Conservation (phyloP, 2,888 invertebrate genomes). For the Ditula angustiorana region DNA sequence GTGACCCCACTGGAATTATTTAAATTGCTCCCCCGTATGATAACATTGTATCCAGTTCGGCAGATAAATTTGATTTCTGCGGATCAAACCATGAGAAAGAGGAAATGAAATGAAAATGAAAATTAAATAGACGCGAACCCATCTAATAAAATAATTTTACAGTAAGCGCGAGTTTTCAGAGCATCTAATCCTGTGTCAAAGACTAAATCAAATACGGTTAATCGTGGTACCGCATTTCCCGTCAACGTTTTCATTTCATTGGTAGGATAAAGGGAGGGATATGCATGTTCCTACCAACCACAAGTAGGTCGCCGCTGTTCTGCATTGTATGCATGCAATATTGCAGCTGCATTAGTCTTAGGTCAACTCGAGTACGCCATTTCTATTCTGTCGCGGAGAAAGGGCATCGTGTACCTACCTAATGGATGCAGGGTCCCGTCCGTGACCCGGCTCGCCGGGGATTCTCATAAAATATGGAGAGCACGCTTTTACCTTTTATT, state of each 20-base stretch:
- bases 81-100: too few species aligned
- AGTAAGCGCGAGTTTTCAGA: too few species aligned
- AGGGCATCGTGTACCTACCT: slow-evolving; percentile 29
- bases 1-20: too few species aligned
- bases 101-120: too few species aligned
- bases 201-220: background rate
- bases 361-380: slow-evolving; percentile 2
- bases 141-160: too few species aligned
- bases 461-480: slow-evolving; percentile 24
- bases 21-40: too few species aligned
- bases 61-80: too few species aligned
- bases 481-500: background rate
- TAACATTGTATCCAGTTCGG: too few species aligned
- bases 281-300: background rate
- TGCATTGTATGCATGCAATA: slow-evolving; percentile 19
- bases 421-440: slow-evolving; percentile 19
- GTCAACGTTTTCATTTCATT: background rate
- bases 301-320: slow-evolving; percentile 18
- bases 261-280: slow-evolving; percentile 9
- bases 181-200: too few species aligned
- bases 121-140: too few species aligned
- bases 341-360: slow-evolving; percentile 24
- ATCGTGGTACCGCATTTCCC: background rate
- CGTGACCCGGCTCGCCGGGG: slow-evolving; percentile 21
- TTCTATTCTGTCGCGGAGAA: slow-evolving; percentile 31